Conservation (phyloP, 2,888 invertebrate species). For the Frankliniella fusca region DNA sequence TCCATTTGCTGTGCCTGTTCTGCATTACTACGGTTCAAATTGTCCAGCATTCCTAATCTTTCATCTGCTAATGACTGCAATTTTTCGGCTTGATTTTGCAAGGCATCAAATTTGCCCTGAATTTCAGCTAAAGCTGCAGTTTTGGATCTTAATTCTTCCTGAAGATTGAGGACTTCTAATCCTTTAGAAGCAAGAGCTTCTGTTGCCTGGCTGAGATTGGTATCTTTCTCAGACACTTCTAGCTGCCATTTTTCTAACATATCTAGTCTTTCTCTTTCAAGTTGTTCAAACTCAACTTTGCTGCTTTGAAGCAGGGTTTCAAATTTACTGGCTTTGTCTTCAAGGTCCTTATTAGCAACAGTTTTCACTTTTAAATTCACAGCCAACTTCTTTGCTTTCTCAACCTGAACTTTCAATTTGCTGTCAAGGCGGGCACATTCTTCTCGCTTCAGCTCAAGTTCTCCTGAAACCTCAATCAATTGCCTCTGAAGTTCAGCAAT, state of each 20-base stretch:
- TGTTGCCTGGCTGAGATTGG: constrained; percentile 8
- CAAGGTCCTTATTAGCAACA: constrained; percentile 60
- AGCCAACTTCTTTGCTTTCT: constrained; percentile 72
- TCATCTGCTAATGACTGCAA: neutral
- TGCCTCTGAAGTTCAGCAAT: constrained; percentile 41
- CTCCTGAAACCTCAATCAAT: constrained; percentile 44
- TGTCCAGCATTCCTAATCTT: neutral
- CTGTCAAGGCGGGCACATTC: constrained; percentile 50
- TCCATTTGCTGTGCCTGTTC: neutral
- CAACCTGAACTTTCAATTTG: constrained; percentile 52
- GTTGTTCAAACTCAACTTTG: constrained; percentile 7
- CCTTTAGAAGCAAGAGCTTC: neutral
- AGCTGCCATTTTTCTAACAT: constrained; percentile 37
- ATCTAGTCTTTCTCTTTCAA: constrained; percentile 31
- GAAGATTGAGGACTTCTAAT: neutral
- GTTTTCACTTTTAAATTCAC: constrained; percentile 71
- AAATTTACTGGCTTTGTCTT: constrained; percentile 44
- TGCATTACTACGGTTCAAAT: neutral
- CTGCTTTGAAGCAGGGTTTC: constrained; percentile 24
- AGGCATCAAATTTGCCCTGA: constrained; percentile 46
- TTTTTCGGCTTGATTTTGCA: neutral
- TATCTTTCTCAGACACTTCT: constrained; percentile 45
- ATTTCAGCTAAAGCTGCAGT: constrained; percentile 60
- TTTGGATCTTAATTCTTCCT: constrained; percentile 46
- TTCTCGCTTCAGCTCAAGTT: constrained; percentile 42